Evolutionary conservation across 2,888 invertebrate genomes (phyloP).

Genomic region (Creontiades dilutus): DNA sequence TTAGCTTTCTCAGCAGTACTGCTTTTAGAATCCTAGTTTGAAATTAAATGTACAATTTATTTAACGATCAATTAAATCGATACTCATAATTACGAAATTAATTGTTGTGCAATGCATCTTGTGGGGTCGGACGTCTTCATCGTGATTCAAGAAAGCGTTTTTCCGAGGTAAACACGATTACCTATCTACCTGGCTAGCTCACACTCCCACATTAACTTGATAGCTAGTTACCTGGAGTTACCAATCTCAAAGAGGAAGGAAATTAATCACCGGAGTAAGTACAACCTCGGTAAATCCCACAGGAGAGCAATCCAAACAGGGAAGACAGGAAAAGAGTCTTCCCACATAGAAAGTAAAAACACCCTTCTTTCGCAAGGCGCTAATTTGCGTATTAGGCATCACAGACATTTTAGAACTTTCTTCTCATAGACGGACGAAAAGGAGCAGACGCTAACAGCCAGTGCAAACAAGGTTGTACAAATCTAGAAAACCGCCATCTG

Average conservation of each 20-base stretch:
- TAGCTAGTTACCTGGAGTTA: slow-evolving; percentile 1
- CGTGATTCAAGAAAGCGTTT: not conserved
- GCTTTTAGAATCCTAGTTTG: too few species aligned
- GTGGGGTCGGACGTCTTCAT: not conserved
- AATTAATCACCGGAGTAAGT: not conserved
- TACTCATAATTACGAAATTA: too few species aligned
- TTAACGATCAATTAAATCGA: too few species aligned
- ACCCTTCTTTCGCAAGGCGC: slow-evolving; percentile 17
- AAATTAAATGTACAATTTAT: too few species aligned
- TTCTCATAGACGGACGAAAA: not conserved
- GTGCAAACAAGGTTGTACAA: slow-evolving; percentile 20
- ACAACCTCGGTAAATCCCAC: slow-evolving; percentile 21
- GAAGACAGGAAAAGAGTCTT: slow-evolving; percentile 2
- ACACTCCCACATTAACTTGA: not conserved
- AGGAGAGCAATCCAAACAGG: slow-evolving; percentile 26
- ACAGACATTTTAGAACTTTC: slow-evolving; percentile 17
- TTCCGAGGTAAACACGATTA: not conserved
- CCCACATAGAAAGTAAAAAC: slow-evolving; percentile 32
- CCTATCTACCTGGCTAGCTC: not conserved
- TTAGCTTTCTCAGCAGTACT: too few species aligned
- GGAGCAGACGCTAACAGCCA: not conserved
- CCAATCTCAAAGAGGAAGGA: not conserved
- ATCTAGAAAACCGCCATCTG: not conserved
- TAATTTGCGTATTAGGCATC: slow-evolving; percentile 32
- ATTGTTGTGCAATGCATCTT: too few species aligned